Percentiles rank a stretch among this genome's conserved stretches.
Evolutionary conservation across 2,797 vertebrate species (phyloP).

Genomic region (Varecia variegata): DNA sequence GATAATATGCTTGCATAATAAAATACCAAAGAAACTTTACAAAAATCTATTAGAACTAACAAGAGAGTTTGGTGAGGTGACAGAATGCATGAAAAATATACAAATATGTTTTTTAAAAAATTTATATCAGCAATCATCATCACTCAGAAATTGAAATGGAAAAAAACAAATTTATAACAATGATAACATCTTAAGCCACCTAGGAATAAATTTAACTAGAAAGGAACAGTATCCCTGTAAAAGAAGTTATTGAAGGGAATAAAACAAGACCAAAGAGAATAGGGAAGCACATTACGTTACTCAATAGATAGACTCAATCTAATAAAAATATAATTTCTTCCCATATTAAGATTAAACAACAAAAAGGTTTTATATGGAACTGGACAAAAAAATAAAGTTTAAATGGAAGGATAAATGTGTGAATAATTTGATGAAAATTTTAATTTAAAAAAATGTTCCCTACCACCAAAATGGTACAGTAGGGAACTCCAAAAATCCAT

Average conservation of each 20-base stretch:
- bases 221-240: neutral
- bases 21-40: neutral
- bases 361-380: neutral
- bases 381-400: neutral
- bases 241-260: neutral
- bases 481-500: neutral
- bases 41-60: neutral
- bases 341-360: neutral
- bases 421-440: neutral
- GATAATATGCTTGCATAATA: neutral
- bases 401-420: conserved; percentile 1
- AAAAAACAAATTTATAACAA: neutral
- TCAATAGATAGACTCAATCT: neutral
- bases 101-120: neutral
- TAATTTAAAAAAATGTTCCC: neutral
- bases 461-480: neutral
- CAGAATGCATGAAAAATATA: neutral
- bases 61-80: neutral
- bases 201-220: neutral
- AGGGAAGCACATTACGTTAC: neutral
- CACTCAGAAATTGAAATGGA: neutral
- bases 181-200: neutral
- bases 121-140: neutral
- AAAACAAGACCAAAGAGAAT: neutral
- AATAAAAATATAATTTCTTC: neutral